These are phyloP conservation scores for Cybosia mesomella DNA, from an alignment of 2,888 invertebrate genomes.

Conservation along the genomic window DNA sequence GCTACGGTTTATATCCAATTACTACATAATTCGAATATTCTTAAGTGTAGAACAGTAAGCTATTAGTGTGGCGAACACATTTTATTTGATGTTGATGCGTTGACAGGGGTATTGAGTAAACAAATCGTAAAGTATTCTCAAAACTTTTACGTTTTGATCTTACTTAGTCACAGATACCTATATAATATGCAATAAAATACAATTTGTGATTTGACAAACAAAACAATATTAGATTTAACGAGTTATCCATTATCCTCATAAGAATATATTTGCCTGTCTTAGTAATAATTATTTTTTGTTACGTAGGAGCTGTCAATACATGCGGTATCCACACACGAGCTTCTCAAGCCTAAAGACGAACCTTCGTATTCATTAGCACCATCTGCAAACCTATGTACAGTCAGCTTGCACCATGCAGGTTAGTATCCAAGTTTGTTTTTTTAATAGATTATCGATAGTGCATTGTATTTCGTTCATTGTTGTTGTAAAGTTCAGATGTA, in stretches of 20 bases:
- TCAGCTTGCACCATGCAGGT: slow-evolving; percentile 75
- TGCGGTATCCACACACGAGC: slow-evolving; percentile 77
- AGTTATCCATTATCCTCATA: too few relatives aligned
- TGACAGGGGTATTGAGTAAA: slow-evolving; percentile 3
- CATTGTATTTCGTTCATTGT: background rate
- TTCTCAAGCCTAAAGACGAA: slow-evolving; percentile 81
- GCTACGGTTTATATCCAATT: background rate
- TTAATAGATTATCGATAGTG: background rate
- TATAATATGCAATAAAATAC: too few relatives aligned
- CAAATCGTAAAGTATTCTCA: background rate
- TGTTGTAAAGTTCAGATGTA: too few relatives aligned
- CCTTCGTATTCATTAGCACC: slow-evolving; percentile 74
- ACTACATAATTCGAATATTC: background rate
- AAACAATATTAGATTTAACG: background rate
- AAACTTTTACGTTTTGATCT: background rate
- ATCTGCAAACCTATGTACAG: slow-evolving; percentile 69
- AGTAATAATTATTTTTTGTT: slow-evolving; percentile 25
- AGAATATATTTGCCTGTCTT: too few relatives aligned
- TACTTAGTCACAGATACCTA: background rate
- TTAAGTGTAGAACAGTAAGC: background rate
- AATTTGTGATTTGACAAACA: too few relatives aligned
- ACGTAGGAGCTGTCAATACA: slow-evolving; percentile 80
- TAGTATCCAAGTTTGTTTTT: slow-evolving; percentile 39
- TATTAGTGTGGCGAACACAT: background rate
- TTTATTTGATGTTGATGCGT: slow-evolving; percentile 2